Conservation (phyloP, 2,888 invertebrate genomes). For the Calameuta idolon region DNA sequence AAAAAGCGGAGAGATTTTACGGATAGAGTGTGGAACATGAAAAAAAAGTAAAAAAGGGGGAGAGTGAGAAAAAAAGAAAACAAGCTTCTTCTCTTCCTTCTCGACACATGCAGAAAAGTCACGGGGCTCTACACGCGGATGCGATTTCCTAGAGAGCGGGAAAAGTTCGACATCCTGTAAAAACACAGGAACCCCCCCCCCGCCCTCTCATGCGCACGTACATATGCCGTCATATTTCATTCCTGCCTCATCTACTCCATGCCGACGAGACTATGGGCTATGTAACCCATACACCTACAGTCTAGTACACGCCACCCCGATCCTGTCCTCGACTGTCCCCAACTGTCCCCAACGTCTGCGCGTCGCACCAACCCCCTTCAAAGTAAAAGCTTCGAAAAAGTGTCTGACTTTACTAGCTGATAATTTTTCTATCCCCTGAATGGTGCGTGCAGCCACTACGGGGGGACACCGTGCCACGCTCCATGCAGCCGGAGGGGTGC, state of each 20-base stretch:
- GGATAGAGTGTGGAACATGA: slow-evolving; percentile 9
- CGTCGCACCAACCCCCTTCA: not conserved
- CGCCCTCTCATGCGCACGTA: slow-evolving; percentile 8
- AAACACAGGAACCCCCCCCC: slow-evolving; percentile 36
- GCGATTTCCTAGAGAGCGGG: slow-evolving; percentile 11
- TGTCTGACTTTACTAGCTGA: slow-evolving; percentile 43
- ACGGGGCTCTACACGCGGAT: slow-evolving; percentile 3
- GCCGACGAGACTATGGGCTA: not conserved
- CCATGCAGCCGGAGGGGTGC: slow-evolving; percentile 25
- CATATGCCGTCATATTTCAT: slow-evolving; percentile 42
- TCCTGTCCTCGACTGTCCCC: not conserved
- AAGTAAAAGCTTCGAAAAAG: slow-evolving; percentile 30
- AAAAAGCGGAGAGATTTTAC: too few species aligned
- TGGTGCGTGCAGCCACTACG: slow-evolving; percentile 27
- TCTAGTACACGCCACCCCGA: not conserved
- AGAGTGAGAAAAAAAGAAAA: slow-evolving; percentile 20
- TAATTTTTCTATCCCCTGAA: slow-evolving; percentile 40
- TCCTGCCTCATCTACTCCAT: slow-evolving; percentile 35
- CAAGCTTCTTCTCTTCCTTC: slow-evolving; percentile 4
- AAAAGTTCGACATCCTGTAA: slow-evolving; percentile 41
- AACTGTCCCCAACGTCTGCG: slow-evolving; percentile 18
- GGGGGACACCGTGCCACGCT: slow-evolving; percentile 35
- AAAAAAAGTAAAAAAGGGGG: slow-evolving; percentile 19
- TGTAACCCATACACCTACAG: not conserved
- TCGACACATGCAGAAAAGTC: not conserved